Base-by-base conservation (phyloP, 2,797 vertebrate species). In the Silurus aristotelis region DNA sequence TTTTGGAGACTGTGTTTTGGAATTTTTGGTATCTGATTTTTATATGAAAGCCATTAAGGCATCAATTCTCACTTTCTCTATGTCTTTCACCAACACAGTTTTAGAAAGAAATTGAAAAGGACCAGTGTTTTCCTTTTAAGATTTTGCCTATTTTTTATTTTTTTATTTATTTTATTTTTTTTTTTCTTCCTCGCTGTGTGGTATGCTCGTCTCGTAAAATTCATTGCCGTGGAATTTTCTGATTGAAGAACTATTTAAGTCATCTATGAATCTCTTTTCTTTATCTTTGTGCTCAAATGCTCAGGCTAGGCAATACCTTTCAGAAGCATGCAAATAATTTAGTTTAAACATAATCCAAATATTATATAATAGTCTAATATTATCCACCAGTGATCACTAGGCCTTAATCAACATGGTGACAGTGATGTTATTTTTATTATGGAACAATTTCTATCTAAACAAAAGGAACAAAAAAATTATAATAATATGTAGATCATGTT, bases 401-500 rank as follows among this genome's bases (percentile, higher is more conserved):
- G 22, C 78, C 43, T 80, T 80, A 61, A 66, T n/a, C 43, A 52
- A 61, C 2, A 43, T 43, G 58, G 76, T 80, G 46, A 27, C 63
- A 7, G 63, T 52, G 79, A 80, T 80, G n/a, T 27, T 67, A 52
- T 55, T 66, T 43, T 66, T 67, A 27, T 27, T 63, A 80, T 1
- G 7, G 20, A 22, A 63, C 38, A 46, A 38, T 17, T 15, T 52
- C 25, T 8, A 19, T 67, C 15, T 10, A 63, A 22, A 60, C 13
- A 73, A 52, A 52, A 60, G 48, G 48, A 52, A 52, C 6, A 7
- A 52, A 52, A 1, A 52, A 25, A 77, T 20, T 25, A 58, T 86
- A 56, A 78, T 83, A 81, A 81, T 83, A n/a, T 78, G 83, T 82
- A 83, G 52, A 5, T 78, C 72, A 85, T 86, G 67, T 87, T 87